phyloP scores from a whole-genome alignment of 2,113 vertebrate genomes.

The Acrocephalus kingi region DNA sequence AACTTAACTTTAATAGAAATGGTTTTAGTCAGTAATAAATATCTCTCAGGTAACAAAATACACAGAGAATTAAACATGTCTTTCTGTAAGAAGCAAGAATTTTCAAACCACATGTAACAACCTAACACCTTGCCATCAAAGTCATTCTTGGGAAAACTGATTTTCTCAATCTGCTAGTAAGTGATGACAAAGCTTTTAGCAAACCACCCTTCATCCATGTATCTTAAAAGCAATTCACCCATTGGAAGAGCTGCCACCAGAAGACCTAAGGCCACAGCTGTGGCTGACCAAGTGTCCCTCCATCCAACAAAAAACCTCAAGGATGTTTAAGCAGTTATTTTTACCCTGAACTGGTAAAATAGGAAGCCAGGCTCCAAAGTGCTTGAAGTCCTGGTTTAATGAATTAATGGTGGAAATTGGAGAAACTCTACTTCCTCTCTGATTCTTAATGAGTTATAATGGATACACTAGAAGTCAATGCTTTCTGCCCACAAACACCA shows the following conservation, averaged over 20 bases:
- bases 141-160: not conserved
- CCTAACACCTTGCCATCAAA: not conserved
- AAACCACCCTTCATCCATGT: not conserved
- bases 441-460: not conserved
- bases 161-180: not conserved
- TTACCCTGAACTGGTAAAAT: not conserved
- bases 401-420: not conserved
- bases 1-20: not conserved
- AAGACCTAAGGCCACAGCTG: not conserved
- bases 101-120: not conserved
- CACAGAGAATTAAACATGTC: not conserved
- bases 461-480: not conserved
- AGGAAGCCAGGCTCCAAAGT: not conserved
- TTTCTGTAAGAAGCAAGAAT: not conserved
- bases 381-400: not conserved
- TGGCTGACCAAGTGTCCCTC: not conserved
- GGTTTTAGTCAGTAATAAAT: not conserved
- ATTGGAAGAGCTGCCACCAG: not conserved
- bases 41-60: not conserved
- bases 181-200: not conserved
- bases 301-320: not conserved
- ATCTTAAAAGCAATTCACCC: not conserved
- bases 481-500: not conserved
- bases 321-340: not conserved
- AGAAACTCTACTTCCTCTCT: not conserved